Evolutionary conservation across 2,888 invertebrate species (phyloP), one percentile per base, ranked within the genome.

Genomic region (Lithophane semibrunnea): DNA sequence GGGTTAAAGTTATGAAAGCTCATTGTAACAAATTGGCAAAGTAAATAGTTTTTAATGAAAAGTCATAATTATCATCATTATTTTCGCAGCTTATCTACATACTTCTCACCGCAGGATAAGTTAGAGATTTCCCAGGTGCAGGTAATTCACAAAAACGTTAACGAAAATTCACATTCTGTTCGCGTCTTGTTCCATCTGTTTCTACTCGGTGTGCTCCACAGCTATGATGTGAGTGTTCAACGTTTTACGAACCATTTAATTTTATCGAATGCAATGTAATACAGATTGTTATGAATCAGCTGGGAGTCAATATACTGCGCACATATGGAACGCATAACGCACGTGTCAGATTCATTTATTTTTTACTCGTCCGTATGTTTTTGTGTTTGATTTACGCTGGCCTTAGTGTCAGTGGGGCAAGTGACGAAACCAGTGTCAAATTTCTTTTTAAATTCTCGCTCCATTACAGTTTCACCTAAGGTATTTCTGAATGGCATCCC

Each of bases 211-310:
- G 29, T 69, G 64, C 64, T 52, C 21, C 49, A 77, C 42, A 71
- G 37, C 60, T 66, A 70, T 72, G 77, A 78, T 49, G 75, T 63
- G 52, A 75, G 64, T 69, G 77, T 73, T 82, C 81, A 76, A 72
- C 66, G 77, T 78, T 82, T 86, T 80, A 80, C 80, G 49, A 75
- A 77, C 85, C 86, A 81, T 87, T 88, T 88, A 68, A 74, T 88
- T 80, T 82, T 78, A 87, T 85, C 76, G 81, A 73, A 84, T 80
- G 77, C 79, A 85, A 77, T 73, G 78, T 80, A 72, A 80, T 74
- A 86, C 80, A 71, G 70, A 79, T 79, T 84, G 79, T 84, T 82
- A 84, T 88, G 86, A 88, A 86, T 88, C 88, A 84, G 77, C 83
- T 84, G 73, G 66, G 49, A 84, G 82, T 88, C 77, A 82, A 86